phyloP scores from a whole-genome alignment of 2,113 vertebrate species.

The Raja brachyura region DNA sequence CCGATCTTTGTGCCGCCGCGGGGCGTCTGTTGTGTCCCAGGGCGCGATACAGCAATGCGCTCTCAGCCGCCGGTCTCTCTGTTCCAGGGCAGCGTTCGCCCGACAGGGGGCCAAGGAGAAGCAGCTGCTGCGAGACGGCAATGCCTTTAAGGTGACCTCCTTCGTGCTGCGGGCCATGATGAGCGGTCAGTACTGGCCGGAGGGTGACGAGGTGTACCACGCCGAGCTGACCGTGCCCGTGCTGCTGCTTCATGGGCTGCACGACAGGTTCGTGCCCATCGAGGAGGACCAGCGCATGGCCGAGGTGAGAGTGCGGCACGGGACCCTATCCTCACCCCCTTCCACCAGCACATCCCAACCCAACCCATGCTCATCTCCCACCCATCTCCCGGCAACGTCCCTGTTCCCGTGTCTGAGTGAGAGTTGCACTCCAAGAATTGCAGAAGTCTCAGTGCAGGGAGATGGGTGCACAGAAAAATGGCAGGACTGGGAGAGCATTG shows the following conservation, averaged over 20 bases:
- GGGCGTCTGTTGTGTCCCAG: no score
- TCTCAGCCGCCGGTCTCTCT: no score
- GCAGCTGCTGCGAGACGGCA: constrained; percentile 87
- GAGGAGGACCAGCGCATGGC: constrained; percentile 97
- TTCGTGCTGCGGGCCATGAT: constrained; percentile 94
- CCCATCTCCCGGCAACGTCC: background rate
- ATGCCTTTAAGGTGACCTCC: constrained; percentile 90
- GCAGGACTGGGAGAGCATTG: no score
- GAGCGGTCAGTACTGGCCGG: constrained; percentile 97
- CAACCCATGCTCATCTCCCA: background rate
- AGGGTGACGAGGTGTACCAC: constrained; percentile 91
- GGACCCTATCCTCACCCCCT: no score
- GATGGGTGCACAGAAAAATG: no score
- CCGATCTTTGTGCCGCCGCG: no score
- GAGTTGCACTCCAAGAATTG: no score
- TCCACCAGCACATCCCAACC: background rate
- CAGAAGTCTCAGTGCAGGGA: no score
- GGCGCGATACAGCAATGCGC: no score
- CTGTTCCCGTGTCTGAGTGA: no score
- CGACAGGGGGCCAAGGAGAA: constrained; percentile 92
- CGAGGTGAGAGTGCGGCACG: constrained; percentile 59
- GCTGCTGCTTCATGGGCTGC: constrained; percentile 88
- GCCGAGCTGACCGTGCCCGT: constrained; percentile 88
- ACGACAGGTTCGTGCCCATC: constrained; percentile 88
- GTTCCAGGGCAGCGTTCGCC: constrained; percentile 88